A percentile compares a stretch with the other conserved stretches of the same genome.
Evolutionary conservation across 2,888 invertebrate species (phyloP).

Genomic region (Tanypteryx hageni): DNA sequence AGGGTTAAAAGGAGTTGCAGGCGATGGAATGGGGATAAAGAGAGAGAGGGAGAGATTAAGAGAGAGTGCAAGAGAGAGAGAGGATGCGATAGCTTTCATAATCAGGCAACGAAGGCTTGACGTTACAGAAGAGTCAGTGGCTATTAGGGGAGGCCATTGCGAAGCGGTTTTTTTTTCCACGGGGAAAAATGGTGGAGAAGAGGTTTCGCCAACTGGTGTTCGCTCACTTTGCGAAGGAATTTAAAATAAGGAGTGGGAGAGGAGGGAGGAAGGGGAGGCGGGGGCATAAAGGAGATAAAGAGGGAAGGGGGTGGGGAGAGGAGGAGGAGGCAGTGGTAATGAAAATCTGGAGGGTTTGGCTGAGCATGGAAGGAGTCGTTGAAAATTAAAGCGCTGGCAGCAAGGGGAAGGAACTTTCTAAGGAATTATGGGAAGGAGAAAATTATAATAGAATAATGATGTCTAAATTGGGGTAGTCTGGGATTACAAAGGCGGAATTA

Average conservation of each 20-base stretch:
- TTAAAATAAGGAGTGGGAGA: constrained; percentile 25
- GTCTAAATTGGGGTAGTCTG: constrained; percentile 48
- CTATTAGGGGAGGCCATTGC: constrained; percentile 50
- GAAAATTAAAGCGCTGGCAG: constrained; percentile 38
- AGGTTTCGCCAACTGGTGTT: constrained; percentile 46
- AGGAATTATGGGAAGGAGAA: constrained; percentile 52
- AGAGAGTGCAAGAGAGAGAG: not conserved
- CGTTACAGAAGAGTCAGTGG: constrained; percentile 55
- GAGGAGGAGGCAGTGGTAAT: not conserved
- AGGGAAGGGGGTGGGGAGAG: not conserved
- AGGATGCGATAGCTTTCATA: constrained; percentile 42
- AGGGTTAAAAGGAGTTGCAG: constrained; percentile 28
- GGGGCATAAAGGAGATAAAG: constrained; percentile 17
- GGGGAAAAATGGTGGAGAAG: constrained; percentile 12
- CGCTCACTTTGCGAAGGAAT: constrained; percentile 55
- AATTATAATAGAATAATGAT: constrained; percentile 62
- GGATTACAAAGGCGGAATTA: constrained; percentile 52
- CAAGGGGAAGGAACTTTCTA: constrained; percentile 40
- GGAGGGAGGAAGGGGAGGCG: not conserved
- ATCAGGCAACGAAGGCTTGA: constrained; percentile 48
- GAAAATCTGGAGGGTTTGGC: constrained; percentile 5
- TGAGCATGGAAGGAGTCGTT: constrained; percentile 34
- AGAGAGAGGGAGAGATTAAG: not conserved
- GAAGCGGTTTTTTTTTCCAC: constrained; percentile 3
- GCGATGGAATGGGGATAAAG: no score